These are phyloP conservation scores for Arothron firmamentum DNA, from an alignment of 2,113 vertebrate genomes.

Conservation along the genomic window DNA sequence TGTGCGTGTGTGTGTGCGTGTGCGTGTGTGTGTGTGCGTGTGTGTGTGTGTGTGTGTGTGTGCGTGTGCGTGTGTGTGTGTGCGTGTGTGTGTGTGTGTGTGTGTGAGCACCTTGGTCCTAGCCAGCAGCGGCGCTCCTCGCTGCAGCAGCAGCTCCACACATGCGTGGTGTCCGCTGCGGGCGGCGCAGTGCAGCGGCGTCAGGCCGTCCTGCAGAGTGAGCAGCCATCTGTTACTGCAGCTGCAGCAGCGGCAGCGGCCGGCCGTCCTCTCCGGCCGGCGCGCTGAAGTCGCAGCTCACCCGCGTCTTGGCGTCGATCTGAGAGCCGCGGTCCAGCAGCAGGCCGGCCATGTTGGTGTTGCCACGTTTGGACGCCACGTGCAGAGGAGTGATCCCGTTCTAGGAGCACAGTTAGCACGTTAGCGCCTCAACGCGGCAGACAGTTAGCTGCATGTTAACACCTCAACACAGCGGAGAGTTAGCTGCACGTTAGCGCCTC, in stretches of 20 bases:
- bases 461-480: no score
- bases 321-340: constrained; percentile 92
- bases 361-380: constrained; percentile 94
- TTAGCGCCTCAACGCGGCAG: no score
- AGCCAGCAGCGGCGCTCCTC: constrained; percentile 90
- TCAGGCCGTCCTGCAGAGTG: constrained; percentile 85
- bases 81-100: no score
- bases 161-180: constrained; percentile 91
- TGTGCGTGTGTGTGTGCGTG: no score
- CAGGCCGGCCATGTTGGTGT: constrained; percentile 95
- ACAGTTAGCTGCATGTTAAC: no score
- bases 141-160: constrained; percentile 92
- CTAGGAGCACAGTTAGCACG: constrained; percentile 57
- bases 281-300: constrained; percentile 61
- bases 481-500: no score
- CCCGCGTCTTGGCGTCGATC: constrained; percentile 98
- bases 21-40: no score
- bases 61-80: no score
- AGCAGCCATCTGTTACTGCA: neutral
- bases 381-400: constrained; percentile 96
- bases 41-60: no score
- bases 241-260: no score
- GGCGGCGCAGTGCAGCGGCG: constrained; percentile 93
- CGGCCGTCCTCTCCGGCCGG: no score
- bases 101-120: constrained; percentile 84